phyloP scores from a whole-genome alignment of 53 echinoderm and acorn worm species.

The Mesocentrotus franciscanus region DNA sequence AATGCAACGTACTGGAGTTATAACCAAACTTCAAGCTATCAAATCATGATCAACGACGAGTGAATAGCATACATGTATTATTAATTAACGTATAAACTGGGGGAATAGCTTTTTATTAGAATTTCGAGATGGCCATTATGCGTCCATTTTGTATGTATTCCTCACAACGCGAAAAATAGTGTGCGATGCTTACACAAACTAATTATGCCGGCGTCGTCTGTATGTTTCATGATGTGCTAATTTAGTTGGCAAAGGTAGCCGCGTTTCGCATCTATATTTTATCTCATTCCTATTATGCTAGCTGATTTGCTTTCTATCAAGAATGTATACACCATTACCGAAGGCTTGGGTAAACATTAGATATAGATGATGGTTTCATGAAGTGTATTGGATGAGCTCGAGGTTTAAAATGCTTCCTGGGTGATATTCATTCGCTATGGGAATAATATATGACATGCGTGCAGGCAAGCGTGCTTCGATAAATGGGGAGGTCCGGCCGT shows the following conservation, averaged over 20 bases:
- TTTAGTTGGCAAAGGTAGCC: not conserved
- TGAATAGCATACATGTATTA: not conserved
- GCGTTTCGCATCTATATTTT: not conserved
- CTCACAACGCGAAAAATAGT: not conserved
- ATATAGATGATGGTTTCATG: not conserved
- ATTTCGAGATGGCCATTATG: not conserved
- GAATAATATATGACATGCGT: constrained; percentile 5
- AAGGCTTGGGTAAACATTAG: not conserved
- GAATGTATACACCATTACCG: not conserved
- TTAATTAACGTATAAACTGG: not conserved
- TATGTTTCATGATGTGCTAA: not conserved
- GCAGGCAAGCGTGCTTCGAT: not conserved
- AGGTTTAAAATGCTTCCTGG: not conserved
- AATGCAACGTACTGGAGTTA: not conserved
- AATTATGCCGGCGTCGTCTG: not conserved
- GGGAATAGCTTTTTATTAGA: not conserved
- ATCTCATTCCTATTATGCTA: not conserved
- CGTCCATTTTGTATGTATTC: not conserved
- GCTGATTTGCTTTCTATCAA: not conserved
- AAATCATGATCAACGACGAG: not conserved
- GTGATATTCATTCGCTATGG: not conserved
- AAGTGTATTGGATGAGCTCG: not conserved
- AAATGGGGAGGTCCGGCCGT: not conserved
- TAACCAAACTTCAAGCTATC: not conserved
- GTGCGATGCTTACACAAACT: not conserved